Percentiles rank a stretch among this genome's conserved stretches.
Conservation (phyloP, 1,140 invertebrate species). For the Heliconius melpomene region DNA sequence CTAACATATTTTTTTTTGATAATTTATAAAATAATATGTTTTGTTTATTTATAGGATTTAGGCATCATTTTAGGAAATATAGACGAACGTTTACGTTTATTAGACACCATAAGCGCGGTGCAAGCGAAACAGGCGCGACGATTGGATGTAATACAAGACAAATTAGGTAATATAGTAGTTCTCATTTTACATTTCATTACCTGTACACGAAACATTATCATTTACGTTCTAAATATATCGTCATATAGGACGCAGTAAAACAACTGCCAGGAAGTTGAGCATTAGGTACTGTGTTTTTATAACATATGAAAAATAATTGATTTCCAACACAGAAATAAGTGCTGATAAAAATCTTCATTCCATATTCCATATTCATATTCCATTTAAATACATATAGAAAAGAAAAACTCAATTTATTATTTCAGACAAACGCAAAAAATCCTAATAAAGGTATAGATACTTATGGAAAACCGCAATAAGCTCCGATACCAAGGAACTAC, state of each 20-base stretch:
- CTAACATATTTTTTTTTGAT: too few species aligned
- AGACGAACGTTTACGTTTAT: conserved; percentile 80
- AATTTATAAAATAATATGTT: neutral
- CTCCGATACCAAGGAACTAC: too few species aligned
- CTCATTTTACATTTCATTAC: conserved; percentile 1
- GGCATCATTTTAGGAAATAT: conserved; percentile 77
- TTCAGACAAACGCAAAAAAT: neutral
- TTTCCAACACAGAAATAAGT: neutral
- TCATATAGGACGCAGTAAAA: neutral
- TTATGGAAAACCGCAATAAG: too few species aligned
- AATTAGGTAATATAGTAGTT: conserved; percentile 68
- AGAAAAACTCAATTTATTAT: neutral
- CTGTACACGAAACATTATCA: neutral
- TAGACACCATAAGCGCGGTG: conserved; percentile 80
- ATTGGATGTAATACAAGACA: conserved; percentile 82
- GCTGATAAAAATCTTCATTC: neutral
- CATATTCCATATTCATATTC: too few species aligned
- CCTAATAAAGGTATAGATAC: too few species aligned
- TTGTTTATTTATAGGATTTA: conserved; percentile 60
- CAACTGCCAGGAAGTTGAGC: neutral
- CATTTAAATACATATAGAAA: neutral
- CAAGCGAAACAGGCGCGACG: conserved; percentile 79
- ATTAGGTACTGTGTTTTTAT: neutral
- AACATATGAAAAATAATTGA: neutral
- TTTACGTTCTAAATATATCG: neutral